phyloP scores from a whole-genome alignment of 2,797 vertebrate species.

The Ciconia nigra region DNA sequence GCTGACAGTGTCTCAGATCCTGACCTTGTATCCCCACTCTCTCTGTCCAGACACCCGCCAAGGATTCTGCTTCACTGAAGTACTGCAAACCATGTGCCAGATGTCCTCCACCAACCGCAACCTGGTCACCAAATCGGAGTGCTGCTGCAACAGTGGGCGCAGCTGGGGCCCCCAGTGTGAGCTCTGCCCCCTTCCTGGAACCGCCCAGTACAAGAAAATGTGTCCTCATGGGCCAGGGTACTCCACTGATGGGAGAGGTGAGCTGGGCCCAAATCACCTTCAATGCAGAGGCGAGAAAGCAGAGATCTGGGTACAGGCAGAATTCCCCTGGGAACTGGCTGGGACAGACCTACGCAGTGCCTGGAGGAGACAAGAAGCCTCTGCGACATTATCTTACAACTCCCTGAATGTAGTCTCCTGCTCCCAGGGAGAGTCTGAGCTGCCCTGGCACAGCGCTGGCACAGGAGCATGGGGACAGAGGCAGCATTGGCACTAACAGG shows the following conservation, averaged over 20 bases:
- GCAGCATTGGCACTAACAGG: background rate
- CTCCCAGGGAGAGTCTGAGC: background rate
- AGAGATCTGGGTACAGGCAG: background rate
- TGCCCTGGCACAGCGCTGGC: background rate
- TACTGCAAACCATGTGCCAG: constrained; percentile 90
- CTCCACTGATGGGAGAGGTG: constrained; percentile 89
- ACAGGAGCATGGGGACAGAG: background rate
- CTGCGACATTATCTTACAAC: rapidly evolving
- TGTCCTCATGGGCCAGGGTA: constrained; percentile 92
- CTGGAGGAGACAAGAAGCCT: background rate
- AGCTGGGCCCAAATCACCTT: background rate
- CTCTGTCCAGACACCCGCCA: constrained; percentile 82
- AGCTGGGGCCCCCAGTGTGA: constrained; percentile 92
- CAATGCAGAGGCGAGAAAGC: background rate
- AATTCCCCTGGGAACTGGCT: background rate
- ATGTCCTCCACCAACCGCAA: constrained; percentile 86
- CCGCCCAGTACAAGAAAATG: constrained; percentile 89
- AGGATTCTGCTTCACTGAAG: constrained; percentile 90
- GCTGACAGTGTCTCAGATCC: background rate
- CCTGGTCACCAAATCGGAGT: constrained; percentile 89
- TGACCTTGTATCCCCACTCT: background rate
- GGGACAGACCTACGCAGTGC: background rate
- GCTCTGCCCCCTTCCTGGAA: constrained; percentile 90
- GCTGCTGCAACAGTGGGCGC: constrained; percentile 89
- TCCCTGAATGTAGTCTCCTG: background rate